A percentile compares a stretch with the other conserved stretches of the same genome.
phyloP scores from a whole-genome alignment of 2,113 vertebrate genomes.

The Dermatemys mawii region DNA sequence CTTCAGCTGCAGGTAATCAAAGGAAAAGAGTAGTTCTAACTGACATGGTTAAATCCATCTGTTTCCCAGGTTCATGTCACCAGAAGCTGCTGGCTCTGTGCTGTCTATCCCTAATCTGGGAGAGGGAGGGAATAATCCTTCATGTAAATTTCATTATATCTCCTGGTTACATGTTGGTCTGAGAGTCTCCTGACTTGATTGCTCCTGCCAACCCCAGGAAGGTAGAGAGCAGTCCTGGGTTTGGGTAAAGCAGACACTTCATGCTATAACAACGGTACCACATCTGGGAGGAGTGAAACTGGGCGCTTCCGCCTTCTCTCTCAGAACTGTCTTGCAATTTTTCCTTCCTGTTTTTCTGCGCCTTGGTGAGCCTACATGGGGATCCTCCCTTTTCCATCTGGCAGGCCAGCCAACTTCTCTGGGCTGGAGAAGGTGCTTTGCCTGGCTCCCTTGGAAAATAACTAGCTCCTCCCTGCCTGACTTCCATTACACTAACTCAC shows the following conservation, averaged over 20 bases:
- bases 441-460: not conserved
- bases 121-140: not conserved
- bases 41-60: not conserved
- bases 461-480: not conserved
- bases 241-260: not conserved
- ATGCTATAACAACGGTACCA: not conserved
- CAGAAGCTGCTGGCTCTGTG: not conserved
- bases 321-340: not conserved
- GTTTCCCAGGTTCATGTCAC: not conserved
- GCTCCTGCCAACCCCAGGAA: too few relatives aligned
- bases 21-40: not conserved
- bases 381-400: not conserved
- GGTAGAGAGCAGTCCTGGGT: not conserved
- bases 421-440: not conserved
- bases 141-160: not conserved
- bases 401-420: not conserved
- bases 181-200: not conserved
- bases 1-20: not conserved
- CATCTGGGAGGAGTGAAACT: not conserved
- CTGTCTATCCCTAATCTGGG: not conserved
- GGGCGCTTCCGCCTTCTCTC: not conserved
- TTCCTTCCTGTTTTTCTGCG: not conserved
- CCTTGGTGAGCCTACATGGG: not conserved
- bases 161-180: not conserved
- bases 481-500: not conserved